Evolutionary conservation across 2,888 invertebrate genomes (phyloP).

Genomic region (Agrochola lychnidis): DNA sequence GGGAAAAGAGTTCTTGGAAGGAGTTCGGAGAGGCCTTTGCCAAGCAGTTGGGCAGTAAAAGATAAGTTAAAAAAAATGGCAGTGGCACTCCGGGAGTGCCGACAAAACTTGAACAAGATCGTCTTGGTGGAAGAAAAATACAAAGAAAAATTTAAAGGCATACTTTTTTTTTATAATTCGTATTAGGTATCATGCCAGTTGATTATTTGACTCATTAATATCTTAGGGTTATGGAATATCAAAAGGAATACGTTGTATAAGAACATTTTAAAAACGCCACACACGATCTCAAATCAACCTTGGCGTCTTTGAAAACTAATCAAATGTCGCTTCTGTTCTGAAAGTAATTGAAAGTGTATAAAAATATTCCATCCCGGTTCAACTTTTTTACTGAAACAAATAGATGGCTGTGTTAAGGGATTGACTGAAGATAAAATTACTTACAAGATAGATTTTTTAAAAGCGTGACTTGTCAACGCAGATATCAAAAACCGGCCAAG

Average conservation of each 20-base stretch:
- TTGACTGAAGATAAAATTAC: slow-evolving; percentile 1
- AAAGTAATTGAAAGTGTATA: slow-evolving; percentile 45
- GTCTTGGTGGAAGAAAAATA: too few species aligned
- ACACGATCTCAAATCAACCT: slow-evolving; percentile 36
- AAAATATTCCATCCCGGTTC: background rate
- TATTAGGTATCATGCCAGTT: too few species aligned
- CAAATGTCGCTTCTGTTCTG: slow-evolving; percentile 31
- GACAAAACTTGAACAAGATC: too few species aligned
- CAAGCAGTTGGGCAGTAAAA: background rate
- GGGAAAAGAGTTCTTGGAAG: background rate
- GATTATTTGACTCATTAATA: too few species aligned
- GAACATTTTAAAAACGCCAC: slow-evolving; percentile 16
- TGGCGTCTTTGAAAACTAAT: slow-evolving; percentile 32
- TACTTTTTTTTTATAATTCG: too few species aligned
- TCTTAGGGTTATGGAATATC: too few species aligned
- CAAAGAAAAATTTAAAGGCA: too few species aligned
- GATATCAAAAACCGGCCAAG: background rate
- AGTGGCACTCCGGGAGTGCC: too few species aligned
- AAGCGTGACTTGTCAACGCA: background rate
- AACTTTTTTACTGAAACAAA: slow-evolving; percentile 16
- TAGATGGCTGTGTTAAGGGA: slow-evolving; percentile 9
- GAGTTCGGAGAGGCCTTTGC: background rate
- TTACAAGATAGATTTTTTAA: background rate
- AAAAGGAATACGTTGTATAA: too few species aligned
- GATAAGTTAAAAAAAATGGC: background rate